These are phyloP conservation scores for Lasioglossum oenotherae DNA, from an alignment of 2,888 invertebrate genomes.

Conservation along the genomic window DNA sequence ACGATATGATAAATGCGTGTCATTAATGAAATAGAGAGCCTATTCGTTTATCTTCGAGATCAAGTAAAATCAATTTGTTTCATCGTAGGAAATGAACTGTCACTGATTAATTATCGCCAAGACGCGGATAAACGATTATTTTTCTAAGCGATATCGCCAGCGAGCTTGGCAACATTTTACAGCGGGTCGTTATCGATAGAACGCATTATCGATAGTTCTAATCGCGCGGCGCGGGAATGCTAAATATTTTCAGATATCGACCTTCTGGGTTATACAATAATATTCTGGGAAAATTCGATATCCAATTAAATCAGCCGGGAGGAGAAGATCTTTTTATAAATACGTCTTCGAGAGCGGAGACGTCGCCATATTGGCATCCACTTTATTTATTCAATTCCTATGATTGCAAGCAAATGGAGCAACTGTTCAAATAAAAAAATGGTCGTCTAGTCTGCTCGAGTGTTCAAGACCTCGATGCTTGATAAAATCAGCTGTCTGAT, in stretches of 20 bases:
- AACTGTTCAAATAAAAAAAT: background rate
- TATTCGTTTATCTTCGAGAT: background rate
- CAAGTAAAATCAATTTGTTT: background rate
- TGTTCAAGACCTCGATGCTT: too few relatives aligned
- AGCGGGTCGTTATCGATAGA: slow-evolving; percentile 21
- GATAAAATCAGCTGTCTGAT: too few relatives aligned
- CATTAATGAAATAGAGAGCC: background rate
- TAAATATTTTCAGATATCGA: slow-evolving; percentile 46
- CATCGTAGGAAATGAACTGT: background rate
- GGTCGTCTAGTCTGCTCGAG: too few relatives aligned
- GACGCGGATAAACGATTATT: slow-evolving; percentile 20
- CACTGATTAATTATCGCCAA: background rate
- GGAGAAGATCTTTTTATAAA: background rate
- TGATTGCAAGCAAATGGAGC: background rate
- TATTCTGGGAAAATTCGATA: slow-evolving; percentile 20
- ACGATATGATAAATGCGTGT: background rate
- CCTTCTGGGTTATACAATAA: slow-evolving; percentile 21
- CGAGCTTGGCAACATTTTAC: slow-evolving; percentile 36
- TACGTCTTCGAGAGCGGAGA: background rate
- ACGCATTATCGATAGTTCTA: slow-evolving; percentile 50
- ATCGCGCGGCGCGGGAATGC: slow-evolving; percentile 40
- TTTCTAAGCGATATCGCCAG: slow-evolving; percentile 38
- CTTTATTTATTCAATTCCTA: background rate
- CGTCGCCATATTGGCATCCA: background rate
- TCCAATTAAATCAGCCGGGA: background rate